Evolutionary conservation across 2,888 invertebrate genomes (phyloP), one percentile per base, ranked within the genome.

Genomic region (Microplitis manilae): DNA sequence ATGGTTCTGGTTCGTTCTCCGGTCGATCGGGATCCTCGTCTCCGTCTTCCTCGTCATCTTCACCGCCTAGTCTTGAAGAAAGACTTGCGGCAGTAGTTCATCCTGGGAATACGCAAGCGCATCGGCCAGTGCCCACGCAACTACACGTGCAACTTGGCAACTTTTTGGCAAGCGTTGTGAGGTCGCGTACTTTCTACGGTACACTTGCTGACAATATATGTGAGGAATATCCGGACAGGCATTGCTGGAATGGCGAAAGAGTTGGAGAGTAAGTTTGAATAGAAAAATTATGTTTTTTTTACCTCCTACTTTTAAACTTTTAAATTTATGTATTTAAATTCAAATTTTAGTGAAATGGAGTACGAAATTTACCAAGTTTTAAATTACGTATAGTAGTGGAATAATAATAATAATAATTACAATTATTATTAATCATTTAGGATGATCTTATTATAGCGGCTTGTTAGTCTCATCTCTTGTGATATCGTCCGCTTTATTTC

Each of bases 211-310:
- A 96, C 90, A 93, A 93, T 84, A 91, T 96, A 72, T 96, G 96
- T 90, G 93, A 94, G 81, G 94, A 96, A 61, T 93, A 93, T 82
- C 93, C 94, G 79, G 92, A 93, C 62, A 92, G 83, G 76, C 83
- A 92, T 80, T 96, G 96, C 90, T 96, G 96, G 96, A 96, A 96
- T 86, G 96, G 96, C 70, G 93, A 94, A 82, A 90, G 93, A 79
- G 91, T 95, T 83, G 95, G 94, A 90, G 94, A 94, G 95, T 95
- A 87, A 94, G 95, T 94, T 83, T 77, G 4, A 30, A 2, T 30
- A 2, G 30, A 30, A 30, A 30, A 17, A 73, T 50, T 50, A 13
- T 50, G 9, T 50, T 9, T 75, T 39, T 67, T 73, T 62, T 13
- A 1, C 30, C 30, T 30, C 30, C 30, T 30, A 30, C 30, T 30